Evolutionary conservation across 2,113 vertebrate species (phyloP).

Genomic region (Parus major): DNA sequence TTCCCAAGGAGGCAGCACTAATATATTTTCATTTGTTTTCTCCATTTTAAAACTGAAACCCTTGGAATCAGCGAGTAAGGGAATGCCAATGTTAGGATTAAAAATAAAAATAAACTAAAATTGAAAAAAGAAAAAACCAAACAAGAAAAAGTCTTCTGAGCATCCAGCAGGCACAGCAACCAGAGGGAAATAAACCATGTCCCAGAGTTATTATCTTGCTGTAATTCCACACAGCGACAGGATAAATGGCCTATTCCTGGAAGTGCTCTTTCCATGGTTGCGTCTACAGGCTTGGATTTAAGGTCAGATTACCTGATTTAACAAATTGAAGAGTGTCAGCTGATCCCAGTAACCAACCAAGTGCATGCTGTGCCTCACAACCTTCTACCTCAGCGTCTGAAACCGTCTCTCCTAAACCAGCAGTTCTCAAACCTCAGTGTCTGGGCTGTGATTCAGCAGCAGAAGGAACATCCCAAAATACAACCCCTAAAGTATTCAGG

Average conservation of each 20-base stretch:
- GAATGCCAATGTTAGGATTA: accelerated
- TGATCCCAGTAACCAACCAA: not conserved
- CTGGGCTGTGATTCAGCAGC: not conserved
- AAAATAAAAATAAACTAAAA: not conserved
- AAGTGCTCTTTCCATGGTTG: not conserved
- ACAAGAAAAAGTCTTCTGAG: not conserved
- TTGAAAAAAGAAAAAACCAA: accelerated
- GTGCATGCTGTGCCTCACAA: not conserved
- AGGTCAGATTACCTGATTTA: not conserved
- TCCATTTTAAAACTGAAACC: not conserved
- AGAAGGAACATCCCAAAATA: not conserved
- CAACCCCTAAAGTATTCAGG: not conserved
- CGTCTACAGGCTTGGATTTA: not conserved
- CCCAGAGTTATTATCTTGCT: not conserved
- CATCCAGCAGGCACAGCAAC: not conserved
- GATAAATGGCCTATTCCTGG: not conserved
- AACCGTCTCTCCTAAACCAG: not conserved
- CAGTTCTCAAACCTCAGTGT: not conserved
- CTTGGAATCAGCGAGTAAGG: not conserved
- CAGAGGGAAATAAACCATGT: not conserved
- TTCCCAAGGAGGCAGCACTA: not conserved
- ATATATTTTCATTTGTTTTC: not conserved
- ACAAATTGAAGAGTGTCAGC: not conserved
- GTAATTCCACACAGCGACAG: not conserved
- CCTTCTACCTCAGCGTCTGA: not conserved